These are phyloP conservation scores for Prorops nasuta DNA, from an alignment of 1,140 invertebrate genomes.

Conservation along the genomic window DNA sequence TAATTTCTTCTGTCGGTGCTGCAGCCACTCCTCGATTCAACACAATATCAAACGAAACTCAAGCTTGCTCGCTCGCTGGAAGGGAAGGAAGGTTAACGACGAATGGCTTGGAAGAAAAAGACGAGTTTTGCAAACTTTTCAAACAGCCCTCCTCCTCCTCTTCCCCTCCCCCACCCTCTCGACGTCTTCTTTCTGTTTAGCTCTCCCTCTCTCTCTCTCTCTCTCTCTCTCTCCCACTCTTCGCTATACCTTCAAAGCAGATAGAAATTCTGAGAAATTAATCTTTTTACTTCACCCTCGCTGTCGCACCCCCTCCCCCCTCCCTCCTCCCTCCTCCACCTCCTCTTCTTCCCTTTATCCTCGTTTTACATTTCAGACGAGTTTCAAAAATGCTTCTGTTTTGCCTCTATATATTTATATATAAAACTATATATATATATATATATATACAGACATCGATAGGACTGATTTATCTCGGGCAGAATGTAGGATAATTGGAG, in stretches of 20 bases:
- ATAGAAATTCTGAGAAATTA: constrained; percentile 42
- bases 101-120: constrained; percentile 11
- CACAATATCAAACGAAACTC: constrained; percentile 28
- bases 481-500: too few species aligned
- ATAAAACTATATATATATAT: too few species aligned
- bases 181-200: constrained; percentile 4
- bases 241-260: constrained; percentile 8
- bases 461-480: too few species aligned
- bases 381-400: too few species aligned
- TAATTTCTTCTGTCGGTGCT: constrained; percentile 42
- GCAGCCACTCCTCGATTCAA: constrained; percentile 24
- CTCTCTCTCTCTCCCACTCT: constrained; percentile 12
- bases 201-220: constrained; percentile 12
- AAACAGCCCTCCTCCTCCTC: constrained; percentile 5
- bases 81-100: constrained; percentile 16
- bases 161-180: constrained; percentile 1
- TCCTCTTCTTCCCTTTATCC: too few species aligned
- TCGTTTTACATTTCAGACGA: constrained; percentile 9
- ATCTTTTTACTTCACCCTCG: constrained; percentile 34
- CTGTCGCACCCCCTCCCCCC: background rate
- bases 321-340: constrained; percentile 1
- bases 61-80: background rate
- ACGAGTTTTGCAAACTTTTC: constrained; percentile 20
- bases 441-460: too few species aligned
- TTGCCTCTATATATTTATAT: too few species aligned